Base-by-base conservation (phyloP, 2,888 invertebrate species). In the Chouioia cunea region DNA sequence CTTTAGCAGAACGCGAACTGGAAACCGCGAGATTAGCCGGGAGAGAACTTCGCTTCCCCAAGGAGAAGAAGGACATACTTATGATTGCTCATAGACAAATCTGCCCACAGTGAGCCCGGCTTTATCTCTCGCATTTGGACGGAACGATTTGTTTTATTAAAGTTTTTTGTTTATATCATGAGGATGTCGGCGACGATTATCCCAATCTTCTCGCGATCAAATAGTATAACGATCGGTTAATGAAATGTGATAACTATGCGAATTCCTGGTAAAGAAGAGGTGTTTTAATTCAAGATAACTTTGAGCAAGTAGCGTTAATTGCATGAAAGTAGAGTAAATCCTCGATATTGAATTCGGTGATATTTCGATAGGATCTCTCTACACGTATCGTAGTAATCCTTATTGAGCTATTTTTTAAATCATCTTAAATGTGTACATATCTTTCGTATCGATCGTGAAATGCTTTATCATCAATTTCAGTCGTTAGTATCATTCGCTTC, bases 51-150 rank as follows among this genome's bases (percentile, higher is more conserved):
- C 90, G 97, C 82, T 97, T 97, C 87, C 96, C 96, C 67, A 97
- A 97, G 87, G 97, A 97, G 86, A 97, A 97, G 86, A 93, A 96
- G 84, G 97, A 97, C 86, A 97, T 97, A 83, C 88, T 97, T 60
- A 93, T 95, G 88, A 89, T 96, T 81, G 97, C 97, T 18, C 91
- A 94, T 81, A 93, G 94, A 80, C 95, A 97, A 85, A 91, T 95
- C 78, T 85, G 85, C 72, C 81, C 85, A 48, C 85, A 84, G 73
- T 85, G 78, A 83, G 16, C 20, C 8, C 4, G 44, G 58, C 58
- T 53, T 46, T 58, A 23, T 22, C 60, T 65, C 70, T 70, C 53
- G 65, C 73, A 66, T 71, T 73, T 68, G 50, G 70, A 73, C 67
- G 71, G 1, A 10, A 36, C 73, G 65, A 18, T 50, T 12, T 47